Base-by-base conservation (phyloP, 2,888 invertebrate genomes). In the Leptura quadrifasciata region DNA sequence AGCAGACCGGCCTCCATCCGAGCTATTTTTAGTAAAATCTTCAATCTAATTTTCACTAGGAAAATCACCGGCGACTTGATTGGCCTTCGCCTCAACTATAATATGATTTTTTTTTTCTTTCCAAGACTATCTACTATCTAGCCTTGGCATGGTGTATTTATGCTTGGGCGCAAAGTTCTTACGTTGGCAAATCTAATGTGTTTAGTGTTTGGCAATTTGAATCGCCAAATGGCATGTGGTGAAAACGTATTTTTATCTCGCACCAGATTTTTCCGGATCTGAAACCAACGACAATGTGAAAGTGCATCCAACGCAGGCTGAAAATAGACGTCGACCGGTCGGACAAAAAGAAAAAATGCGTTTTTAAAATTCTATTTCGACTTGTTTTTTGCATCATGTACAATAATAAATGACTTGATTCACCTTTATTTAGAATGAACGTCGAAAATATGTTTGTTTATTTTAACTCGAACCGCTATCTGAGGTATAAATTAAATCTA, bases 1-100 rank as follows among this genome's bases (percentile, higher is more conserved):
- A 60, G 24, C 27, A n/a, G 15, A 0, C 60, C 60, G 60, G 60
- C 60, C 60, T 27, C 58, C 58, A 8, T 15, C 24, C 10, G 8
- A 15, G 60, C 5, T 60, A 60, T 60, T 60, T 21, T 60, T 60
- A 60, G 60, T n/a, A 60, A 60, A 27, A 27, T 27, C 27, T 12
- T 21, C n/a, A 60, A 15, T n/a, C n/a, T 27, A 39, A 60, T 60
- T 60, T 60, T 21, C 21, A 4, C 60, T 12, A 27, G 60, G 60
- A 60, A 60, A 60, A 60, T 8, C n/a, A n/a, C 21, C 4, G n/a
- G 60, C 27, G n/a, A 27, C n/a, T 39, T 39, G 15, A 39, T 39
- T 27, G 27, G 6, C 27, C 6, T 5, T 31, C 6, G 27, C 2
- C 8, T 2, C 27, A 31, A 0, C 27, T 6, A 8, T 6, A 0